phyloP scores from a whole-genome alignment of 2,113 vertebrate species.

The Lepus timidus region DNA sequence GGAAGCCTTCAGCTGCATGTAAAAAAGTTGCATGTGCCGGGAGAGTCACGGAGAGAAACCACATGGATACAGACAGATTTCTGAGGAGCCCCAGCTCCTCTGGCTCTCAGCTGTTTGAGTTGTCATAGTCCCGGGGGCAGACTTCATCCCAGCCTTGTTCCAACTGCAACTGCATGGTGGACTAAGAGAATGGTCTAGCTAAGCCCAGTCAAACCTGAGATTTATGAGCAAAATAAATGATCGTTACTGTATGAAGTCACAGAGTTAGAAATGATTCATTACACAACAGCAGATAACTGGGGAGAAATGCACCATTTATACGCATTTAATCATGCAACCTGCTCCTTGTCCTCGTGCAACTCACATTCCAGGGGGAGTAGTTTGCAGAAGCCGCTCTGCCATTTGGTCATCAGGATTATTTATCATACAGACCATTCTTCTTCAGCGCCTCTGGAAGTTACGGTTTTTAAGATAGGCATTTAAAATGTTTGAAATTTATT shows the following conservation, averaged over 20 bases:
- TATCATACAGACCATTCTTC: conserved; percentile 6
- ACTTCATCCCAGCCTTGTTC: background rate
- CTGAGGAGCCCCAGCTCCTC: background rate
- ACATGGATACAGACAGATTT: background rate
- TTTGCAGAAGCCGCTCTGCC: background rate
- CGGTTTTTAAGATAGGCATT: too few species aligned
- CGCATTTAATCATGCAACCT: background rate
- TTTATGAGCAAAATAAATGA: background rate
- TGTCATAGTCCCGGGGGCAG: background rate
- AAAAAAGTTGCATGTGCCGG: background rate
- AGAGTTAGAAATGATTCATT: background rate
- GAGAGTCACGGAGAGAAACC: background rate
- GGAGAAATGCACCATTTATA: background rate
- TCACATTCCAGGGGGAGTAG: background rate
- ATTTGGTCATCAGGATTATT: conserved; percentile 4
- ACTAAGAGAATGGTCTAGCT: background rate
- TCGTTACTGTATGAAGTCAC: background rate
- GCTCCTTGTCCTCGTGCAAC: background rate
- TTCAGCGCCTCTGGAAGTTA: background rate
- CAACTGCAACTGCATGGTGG: background rate
- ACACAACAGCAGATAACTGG: background rate
- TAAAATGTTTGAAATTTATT: too few species aligned
- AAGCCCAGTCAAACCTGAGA: conserved; percentile 12
- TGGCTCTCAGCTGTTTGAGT: background rate
- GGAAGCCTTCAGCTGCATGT: background rate